phyloP scores from a whole-genome alignment of 2,797 vertebrate genomes.

The Aphelocoma californica region DNA sequence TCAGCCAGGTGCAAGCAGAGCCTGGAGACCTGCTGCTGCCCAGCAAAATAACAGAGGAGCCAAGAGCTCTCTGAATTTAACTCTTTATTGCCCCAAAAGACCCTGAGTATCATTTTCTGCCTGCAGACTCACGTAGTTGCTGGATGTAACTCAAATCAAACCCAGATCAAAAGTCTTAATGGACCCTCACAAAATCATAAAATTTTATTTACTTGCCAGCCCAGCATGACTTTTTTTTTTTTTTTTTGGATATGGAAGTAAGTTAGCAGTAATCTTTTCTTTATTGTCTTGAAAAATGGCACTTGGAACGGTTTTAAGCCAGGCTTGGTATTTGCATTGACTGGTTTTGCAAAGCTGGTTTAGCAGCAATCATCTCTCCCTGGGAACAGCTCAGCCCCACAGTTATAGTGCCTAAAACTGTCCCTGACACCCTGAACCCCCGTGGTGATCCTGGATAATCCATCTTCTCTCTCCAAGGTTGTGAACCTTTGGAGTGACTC shows the following conservation, averaged over 20 bases:
- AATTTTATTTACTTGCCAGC: not conserved
- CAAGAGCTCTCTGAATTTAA: not conserved
- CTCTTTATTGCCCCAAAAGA: not conserved
- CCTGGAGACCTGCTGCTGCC: not conserved
- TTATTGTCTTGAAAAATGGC: constrained; percentile 23
- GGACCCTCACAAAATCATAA: not conserved
- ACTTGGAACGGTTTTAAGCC: constrained; percentile 12
- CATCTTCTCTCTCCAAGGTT: not conserved
- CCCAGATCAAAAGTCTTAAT: not conserved
- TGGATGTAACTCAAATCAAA: not conserved
- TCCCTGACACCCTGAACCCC: not conserved
- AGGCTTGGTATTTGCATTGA: not conserved
- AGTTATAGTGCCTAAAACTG: not conserved
- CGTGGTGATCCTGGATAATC: not conserved
- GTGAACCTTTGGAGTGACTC: not conserved
- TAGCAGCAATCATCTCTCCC: not conserved
- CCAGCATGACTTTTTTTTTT: not conserved
- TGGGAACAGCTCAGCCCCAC: constrained; percentile 12
- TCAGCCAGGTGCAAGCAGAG: not conserved
- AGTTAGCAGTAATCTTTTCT: constrained; percentile 37
- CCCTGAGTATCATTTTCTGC: not conserved
- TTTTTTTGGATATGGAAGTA: not conserved
- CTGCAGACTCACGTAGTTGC: not conserved
- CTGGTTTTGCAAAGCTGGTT: constrained; percentile 27
- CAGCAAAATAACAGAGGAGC: not conserved